Conservation (phyloP, 2,888 invertebrate species). For the Abrostola triplasia region DNA sequence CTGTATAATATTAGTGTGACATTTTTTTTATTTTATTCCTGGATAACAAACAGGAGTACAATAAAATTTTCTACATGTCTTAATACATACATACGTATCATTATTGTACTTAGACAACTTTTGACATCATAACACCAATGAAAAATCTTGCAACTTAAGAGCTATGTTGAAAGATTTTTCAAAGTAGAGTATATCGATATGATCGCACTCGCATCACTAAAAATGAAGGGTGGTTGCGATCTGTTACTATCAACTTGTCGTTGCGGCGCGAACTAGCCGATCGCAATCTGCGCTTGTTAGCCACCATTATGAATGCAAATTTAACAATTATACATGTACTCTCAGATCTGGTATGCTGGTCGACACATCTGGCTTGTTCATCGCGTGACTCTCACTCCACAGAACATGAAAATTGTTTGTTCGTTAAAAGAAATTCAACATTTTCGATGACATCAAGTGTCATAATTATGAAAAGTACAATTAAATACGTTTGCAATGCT, state of each 20-base stretch:
- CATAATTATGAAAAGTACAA: constrained; percentile 52
- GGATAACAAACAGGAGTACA: too few relatives aligned
- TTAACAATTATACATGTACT: constrained; percentile 77
- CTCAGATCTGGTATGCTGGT: constrained; percentile 56
- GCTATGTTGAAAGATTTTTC: too few relatives aligned
- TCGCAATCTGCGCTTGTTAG: constrained; percentile 82
- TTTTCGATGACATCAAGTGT: constrained; percentile 58
- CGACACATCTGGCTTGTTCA: constrained; percentile 65
- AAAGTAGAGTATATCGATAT: constrained; percentile 43
- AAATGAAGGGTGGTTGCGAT: constrained; percentile 61
- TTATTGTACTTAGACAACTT: too few relatives aligned
- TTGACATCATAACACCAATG: too few relatives aligned
- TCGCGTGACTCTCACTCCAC: constrained; percentile 70
- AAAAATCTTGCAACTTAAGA: too few relatives aligned
- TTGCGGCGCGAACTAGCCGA: constrained; percentile 79
- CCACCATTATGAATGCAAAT: constrained; percentile 83
- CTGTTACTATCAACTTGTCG: constrained; percentile 77
- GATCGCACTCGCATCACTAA: constrained; percentile 54
- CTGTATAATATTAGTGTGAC: too few relatives aligned
- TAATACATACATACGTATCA: too few relatives aligned
- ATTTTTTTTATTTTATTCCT: too few relatives aligned
- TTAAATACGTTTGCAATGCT: constrained; percentile 14
- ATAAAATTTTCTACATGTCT: too few relatives aligned
- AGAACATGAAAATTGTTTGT: constrained; percentile 65
- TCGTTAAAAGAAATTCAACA: constrained; percentile 59